Conservation (phyloP, 2,113 vertebrate species). For the Typhlomys cinereus region DNA sequence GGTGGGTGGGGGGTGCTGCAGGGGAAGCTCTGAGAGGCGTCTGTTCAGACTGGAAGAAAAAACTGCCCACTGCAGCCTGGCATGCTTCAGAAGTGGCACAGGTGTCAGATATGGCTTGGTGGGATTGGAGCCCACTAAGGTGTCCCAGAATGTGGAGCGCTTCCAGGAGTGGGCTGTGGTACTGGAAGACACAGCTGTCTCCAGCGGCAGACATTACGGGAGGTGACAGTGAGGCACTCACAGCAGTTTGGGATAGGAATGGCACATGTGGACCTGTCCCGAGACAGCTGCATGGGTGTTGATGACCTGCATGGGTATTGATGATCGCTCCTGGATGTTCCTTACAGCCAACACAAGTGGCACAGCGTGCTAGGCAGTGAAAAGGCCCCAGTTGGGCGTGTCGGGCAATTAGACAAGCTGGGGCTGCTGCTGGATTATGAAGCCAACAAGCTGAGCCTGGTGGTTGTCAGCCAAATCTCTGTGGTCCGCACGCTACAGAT, state of each 20-base stretch:
- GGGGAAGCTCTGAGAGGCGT: no score
- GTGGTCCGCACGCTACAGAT: slow-evolving; percentile 84
- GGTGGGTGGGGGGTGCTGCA: no score
- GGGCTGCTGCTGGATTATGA: no score
- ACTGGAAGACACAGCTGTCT: slow-evolving; percentile 86
- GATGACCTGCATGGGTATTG: slow-evolving; percentile 89
- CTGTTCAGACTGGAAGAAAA: no score
- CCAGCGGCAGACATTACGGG: no score
- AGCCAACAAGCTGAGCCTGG: no score
- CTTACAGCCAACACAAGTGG: slow-evolving; percentile 88
- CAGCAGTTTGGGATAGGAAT: slow-evolving; percentile 92
- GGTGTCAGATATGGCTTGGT: slow-evolving; percentile 90
- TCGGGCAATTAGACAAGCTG: slow-evolving; percentile 90
- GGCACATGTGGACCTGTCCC: slow-evolving; percentile 87
- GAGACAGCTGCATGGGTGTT: slow-evolving; percentile 91
- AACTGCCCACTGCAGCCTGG: slow-evolving; percentile 92
- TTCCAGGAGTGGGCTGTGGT: slow-evolving; percentile 94
- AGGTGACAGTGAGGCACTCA: no score
- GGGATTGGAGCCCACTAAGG: slow-evolving; percentile 88
- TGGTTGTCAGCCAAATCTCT: no score
- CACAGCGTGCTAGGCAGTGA: slow-evolving; percentile 89
- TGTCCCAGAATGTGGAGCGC: slow-evolving; percentile 88
- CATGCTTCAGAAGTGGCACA: slow-evolving; percentile 91
- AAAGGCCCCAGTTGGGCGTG: slow-evolving; percentile 89
- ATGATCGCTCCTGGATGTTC: slow-evolving; percentile 91